Conservation (phyloP, 1,140 invertebrate species). For the Polypedilum vanderplanki region DNA sequence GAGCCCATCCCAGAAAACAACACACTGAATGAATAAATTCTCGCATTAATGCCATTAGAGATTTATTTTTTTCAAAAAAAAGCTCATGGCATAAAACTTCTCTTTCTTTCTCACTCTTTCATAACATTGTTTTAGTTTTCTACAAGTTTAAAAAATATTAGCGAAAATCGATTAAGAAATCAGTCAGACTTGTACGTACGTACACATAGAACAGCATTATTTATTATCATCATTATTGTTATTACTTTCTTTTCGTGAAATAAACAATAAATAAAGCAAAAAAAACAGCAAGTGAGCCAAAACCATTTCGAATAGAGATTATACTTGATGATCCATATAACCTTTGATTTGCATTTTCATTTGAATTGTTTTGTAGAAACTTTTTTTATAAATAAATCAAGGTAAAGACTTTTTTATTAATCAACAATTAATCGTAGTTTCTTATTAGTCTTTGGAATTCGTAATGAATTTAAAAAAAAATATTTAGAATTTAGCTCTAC, state of each 20-base stretch:
- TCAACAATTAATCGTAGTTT: too few species aligned
- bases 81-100: not conserved
- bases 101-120: not conserved
- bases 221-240: not conserved
- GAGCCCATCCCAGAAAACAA: slow-evolving; percentile 10
- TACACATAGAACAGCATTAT: too few species aligned
- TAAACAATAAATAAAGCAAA: not conserved
- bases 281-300: not conserved
- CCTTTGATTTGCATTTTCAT: slow-evolving; percentile 1
- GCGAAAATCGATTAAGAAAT: not conserved
- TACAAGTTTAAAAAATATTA: not conserved
- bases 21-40: not conserved
- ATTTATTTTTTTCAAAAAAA: not conserved
- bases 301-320: not conserved
- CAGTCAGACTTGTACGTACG: not conserved
- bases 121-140: not conserved
- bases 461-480: too few species aligned
- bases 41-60: slow-evolving; percentile 17
- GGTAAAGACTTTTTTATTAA: too few species aligned
- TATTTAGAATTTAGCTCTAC: too few species aligned
- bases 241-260: not conserved
- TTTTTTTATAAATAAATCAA: too few species aligned
- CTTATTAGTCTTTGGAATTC: too few species aligned
- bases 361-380: not conserved
- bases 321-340: slow-evolving; percentile 1